Base-by-base conservation (phyloP, 2,113 vertebrate species). In the Ranitomeya variabilis region DNA sequence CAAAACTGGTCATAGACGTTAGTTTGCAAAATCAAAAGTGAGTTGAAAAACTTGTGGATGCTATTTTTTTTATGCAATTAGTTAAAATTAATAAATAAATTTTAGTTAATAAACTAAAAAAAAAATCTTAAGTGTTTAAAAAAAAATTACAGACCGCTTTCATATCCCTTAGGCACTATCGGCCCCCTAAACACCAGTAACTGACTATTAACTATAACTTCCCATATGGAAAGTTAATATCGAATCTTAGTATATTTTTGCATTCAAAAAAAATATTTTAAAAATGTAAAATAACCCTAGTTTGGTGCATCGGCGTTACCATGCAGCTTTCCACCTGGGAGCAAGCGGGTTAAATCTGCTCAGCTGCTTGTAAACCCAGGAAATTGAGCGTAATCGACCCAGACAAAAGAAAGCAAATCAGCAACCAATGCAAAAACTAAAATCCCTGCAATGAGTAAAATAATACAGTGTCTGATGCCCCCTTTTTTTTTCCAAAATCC, bases 291-390 rank as follows among this genome's bases (percentile, higher is more conserved):
- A 26, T 31, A 13, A 59, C n/a, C 74, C 55, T 60, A n/a, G 77
- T 57, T 23, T 66, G 80, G 11, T 60, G 26, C 60, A n/a, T 19
- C 37, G 60, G 31, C 60, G 64, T 83, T 23, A 54, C 15, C 19
- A 23, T 55, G 66, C 67, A 52, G 37, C 5, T 94, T 91, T 94
- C 91, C 90, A 94, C 92, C 92, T 94, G 91, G 69, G 59, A 78
- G 59, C 5, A 13, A 90, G n/a, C 9, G 85, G 71, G 74, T 87
- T 87, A 79, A 57, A 62, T 67, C 13, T 14, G 59, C 73, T 77
- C 55, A 78, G 69, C 85, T 86, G 69, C 71, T 86, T 45, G 85
- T 10, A 69, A 86, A 78, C 71, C 85, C 64, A 86, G 73, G 31
- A 86, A 62, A 76, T 77, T 64, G 26, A 86, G 64, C 52, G 19